Evolutionary conservation across 2,113 vertebrate genomes (phyloP).

Genomic region (Peromyscus leucopus): DNA sequence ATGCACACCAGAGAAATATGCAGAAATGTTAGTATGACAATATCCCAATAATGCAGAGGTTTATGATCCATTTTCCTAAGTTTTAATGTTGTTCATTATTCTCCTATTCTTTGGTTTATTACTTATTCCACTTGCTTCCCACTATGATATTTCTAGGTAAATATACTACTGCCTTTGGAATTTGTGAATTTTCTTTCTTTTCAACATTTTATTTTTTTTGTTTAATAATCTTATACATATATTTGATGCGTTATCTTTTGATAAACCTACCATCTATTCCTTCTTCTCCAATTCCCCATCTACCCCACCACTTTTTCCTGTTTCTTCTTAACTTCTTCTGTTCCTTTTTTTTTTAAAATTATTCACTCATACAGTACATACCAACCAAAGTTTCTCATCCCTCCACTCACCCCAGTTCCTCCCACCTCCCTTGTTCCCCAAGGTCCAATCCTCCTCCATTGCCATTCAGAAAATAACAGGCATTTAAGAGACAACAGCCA

Average conservation of each 20-base stretch:
- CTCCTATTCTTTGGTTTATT: background rate
- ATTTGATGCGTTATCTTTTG: background rate
- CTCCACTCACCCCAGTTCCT: background rate
- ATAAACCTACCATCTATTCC: background rate
- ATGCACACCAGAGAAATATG: background rate
- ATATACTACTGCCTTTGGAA: background rate
- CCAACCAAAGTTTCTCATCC: background rate
- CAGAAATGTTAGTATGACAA: background rate
- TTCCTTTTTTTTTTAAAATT: background rate
- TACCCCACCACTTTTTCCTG: background rate
- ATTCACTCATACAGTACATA: background rate
- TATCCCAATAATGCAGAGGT: background rate
- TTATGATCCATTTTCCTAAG: background rate
- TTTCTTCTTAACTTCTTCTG: background rate
- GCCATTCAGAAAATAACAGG: background rate
- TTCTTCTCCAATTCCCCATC: background rate
- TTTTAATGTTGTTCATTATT: background rate
- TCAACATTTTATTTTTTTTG: background rate
- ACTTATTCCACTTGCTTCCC: fast-evolving
- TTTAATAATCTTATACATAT: background rate
- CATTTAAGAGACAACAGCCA: background rate
- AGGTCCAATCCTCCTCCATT: background rate
- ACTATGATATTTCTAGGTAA: background rate
- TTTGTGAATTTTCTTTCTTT: background rate
- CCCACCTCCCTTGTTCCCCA: fast-evolving